Base-by-base conservation (phyloP, 2,113 vertebrate genomes). In the Todiramphus chloris region DNA sequence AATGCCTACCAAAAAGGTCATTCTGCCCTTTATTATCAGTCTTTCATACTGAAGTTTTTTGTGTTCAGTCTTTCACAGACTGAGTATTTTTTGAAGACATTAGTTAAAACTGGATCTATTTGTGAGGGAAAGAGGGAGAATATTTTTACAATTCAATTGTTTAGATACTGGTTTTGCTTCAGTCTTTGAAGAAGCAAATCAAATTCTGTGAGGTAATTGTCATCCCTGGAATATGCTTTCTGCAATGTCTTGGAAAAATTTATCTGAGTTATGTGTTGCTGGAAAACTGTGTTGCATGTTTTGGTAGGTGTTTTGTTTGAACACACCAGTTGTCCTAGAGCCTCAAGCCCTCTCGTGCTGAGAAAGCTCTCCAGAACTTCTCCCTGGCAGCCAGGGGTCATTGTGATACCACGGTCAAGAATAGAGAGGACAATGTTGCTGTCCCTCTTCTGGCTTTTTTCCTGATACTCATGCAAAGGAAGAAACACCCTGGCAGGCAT, bases 371-470 rank as follows among this genome's bases (percentile, higher is more conserved):
- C 18, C 44, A 21, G 2, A 73, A 82, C n/a, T 94, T 56, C 44
- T 81, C 63, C 44, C 5, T 7, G 30, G 50, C 83, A 92, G 89
- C 69, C 83, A 92, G 87, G 43, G 83, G 87, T 93, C 94, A 82
- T 55, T 2, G 1, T n/a, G 53, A 35, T 60, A 25, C 63, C 80
- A 51, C 4, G 3, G 35, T 37, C 43, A 69, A 60, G 48, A 93
- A 48, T 24, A 76, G 33, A 31, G 23, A 41, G 30, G 23, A 3
- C 1, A 21, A 12, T 0, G 0, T 73, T 84, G 27, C 53, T 20
- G 10, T 60, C 43, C 33, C 35, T 80, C 21, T 33, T 66, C 35
- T 12, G 78, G 33, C 41, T 81, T 83, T 82, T 70, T 55, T 19
- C 20, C 16, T 50, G 11, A n/a, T 44, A 50, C 6, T 20, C 15